phyloP scores from a whole-genome alignment of 2,888 invertebrate species.

The Lasius platythorax region DNA sequence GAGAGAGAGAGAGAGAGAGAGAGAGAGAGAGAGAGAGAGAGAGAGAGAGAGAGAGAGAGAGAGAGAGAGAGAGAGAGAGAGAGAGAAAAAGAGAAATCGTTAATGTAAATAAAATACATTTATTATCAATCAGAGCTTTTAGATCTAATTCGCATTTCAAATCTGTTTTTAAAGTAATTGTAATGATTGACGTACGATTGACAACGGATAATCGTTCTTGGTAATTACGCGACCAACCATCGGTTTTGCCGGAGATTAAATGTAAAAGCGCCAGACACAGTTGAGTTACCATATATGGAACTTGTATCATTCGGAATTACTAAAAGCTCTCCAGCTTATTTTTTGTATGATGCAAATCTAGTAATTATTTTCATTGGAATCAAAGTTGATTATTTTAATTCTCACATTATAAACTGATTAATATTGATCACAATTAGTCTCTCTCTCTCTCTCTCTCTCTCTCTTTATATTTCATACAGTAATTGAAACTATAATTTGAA shows the following conservation, averaged over 20 bases:
- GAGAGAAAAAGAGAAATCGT: not conserved
- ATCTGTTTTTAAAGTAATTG: slow-evolving; percentile 57
- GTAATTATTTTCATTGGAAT: not conserved
- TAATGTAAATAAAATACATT: not conserved
- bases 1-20: no score
- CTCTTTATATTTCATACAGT: not conserved
- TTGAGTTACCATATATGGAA: slow-evolving; percentile 24
- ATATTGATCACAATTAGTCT: not conserved
- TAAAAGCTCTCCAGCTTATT: slow-evolving; percentile 28
- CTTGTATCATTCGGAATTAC: slow-evolving; percentile 40
- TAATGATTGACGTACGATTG: slow-evolving; percentile 53
- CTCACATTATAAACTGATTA: not conserved
- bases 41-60: no score
- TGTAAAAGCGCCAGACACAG: slow-evolving; percentile 53
- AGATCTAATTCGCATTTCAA: slow-evolving; percentile 18
- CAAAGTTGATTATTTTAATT: slow-evolving; percentile 6
- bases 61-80: no score
- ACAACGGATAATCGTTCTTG: slow-evolving; percentile 69
- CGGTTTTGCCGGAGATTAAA: slow-evolving; percentile 73
- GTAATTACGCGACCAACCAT: slow-evolving; percentile 71
- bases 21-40: not conserved
- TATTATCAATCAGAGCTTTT: slow-evolving; percentile 18
- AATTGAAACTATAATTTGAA: not conserved
- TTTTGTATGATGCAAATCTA: slow-evolving; percentile 17
- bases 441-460: not conserved